Conservation (phyloP, 2,797 vertebrate genomes). For the Emydoidea blandingii region DNA sequence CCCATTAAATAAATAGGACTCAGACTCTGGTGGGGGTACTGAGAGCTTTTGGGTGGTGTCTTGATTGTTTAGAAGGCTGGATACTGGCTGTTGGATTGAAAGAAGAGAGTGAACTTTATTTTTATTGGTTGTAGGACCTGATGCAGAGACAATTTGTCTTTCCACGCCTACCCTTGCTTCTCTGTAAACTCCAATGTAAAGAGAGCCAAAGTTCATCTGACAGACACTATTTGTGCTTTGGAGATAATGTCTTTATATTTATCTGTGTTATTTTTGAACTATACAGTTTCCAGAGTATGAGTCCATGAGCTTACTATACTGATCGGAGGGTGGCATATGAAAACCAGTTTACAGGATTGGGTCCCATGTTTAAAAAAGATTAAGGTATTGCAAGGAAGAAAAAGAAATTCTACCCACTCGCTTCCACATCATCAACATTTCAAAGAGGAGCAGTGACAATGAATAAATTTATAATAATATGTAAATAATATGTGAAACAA, state of each 20-base stretch:
- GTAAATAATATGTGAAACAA: not conserved
- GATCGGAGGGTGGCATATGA: accelerated
- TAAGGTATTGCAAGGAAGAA: not conserved
- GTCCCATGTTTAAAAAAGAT: not conserved
- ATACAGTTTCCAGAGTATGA: not conserved
- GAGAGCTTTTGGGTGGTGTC: not conserved
- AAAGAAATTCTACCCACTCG: not conserved
- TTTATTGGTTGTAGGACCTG: not conserved
- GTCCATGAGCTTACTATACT: not conserved
- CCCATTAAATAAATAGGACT: too few species aligned
- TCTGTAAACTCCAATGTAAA: not conserved
- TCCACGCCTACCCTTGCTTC: not conserved
- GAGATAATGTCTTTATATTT: not conserved
- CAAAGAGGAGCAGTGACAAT: not conserved
- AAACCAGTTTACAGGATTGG: not conserved
- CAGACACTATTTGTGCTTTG: not conserved
- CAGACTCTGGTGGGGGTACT: not conserved
- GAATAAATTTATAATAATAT: not conserved
- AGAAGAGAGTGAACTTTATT: not conserved
- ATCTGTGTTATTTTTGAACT: not conserved
- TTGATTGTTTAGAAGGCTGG: not conserved
- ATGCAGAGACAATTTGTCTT: not conserved
- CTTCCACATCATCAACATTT: not conserved
- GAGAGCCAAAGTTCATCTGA: not conserved
- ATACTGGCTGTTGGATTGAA: not conserved